These are phyloP conservation scores for Corythucha ciliata DNA, from an alignment of 2,888 invertebrate species.

Conservation along the genomic window DNA sequence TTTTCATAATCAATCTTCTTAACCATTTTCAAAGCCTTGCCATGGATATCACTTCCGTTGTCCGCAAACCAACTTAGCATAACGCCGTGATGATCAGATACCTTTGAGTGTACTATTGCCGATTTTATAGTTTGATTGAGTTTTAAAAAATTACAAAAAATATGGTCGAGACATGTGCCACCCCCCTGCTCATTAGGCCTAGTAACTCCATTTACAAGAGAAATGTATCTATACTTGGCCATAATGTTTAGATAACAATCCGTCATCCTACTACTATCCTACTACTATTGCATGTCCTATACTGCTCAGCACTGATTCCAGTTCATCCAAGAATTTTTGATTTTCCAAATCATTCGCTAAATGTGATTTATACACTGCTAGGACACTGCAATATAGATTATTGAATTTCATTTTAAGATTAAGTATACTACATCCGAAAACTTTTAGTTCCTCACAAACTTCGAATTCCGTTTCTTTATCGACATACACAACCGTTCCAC, in stretches of 20 bases:
- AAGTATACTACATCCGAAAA: conserved; percentile 3
- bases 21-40: background rate
- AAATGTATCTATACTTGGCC: background rate
- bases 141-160: background rate
- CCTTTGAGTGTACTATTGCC: conserved; percentile 1
- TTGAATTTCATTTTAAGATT: background rate
- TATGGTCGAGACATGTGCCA: conserved; percentile 1
- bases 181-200: background rate
- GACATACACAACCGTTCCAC: background rate
- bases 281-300: background rate
- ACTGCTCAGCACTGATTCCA: background rate
- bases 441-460: background rate
- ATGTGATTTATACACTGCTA: background rate
- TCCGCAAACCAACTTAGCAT: conserved; percentile 1
- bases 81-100: background rate
- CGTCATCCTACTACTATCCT: background rate
- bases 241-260: background rate
- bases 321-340: background rate
- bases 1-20: background rate
- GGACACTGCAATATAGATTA: background rate
- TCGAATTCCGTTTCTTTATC: background rate
- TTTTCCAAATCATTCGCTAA: background rate
- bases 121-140: background rate
- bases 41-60: too few species aligned
- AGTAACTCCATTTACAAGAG: conserved; percentile 4